Evolutionary conservation across 1,140 invertebrate genomes (phyloP).

Genomic region (Calliopsis andreniformis): DNA sequence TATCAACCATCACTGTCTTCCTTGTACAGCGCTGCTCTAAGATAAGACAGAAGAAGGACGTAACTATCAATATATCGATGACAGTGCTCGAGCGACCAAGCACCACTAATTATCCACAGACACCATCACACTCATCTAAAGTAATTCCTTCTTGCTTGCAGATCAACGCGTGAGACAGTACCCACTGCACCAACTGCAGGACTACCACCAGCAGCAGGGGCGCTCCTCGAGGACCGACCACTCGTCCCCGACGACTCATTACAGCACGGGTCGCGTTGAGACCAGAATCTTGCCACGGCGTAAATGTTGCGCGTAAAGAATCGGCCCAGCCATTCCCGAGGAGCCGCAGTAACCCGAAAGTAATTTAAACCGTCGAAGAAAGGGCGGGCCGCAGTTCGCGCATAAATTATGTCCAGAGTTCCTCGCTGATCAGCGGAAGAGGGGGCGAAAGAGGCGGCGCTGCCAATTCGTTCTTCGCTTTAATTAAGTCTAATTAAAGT

Average conservation of each 20-base stretch:
- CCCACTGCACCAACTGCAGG: constrained; percentile 48
- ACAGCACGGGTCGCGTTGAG: constrained; percentile 67
- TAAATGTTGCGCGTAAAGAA: constrained; percentile 70
- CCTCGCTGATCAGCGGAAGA: neutral
- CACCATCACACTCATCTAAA: neutral
- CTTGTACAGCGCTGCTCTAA: no score
- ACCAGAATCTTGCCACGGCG: constrained; percentile 70
- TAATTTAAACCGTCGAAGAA: constrained; percentile 52
- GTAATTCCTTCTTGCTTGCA: constrained; percentile 56
- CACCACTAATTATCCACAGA: neutral
- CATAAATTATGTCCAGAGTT: constrained; percentile 52
- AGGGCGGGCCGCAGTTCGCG: constrained; percentile 28
- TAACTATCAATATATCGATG: neutral
- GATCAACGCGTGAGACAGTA: constrained; percentile 67
- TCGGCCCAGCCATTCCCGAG: constrained; percentile 10
- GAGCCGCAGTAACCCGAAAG: constrained; percentile 54
- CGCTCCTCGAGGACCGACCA: constrained; percentile 66
- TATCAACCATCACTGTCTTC: no score
- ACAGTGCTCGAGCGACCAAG: neutral
- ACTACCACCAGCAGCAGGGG: constrained; percentile 49
- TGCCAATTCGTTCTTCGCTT: constrained; percentile 34
- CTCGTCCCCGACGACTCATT: constrained; percentile 56
- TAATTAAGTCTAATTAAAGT: constrained; percentile 44
- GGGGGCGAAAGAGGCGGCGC: neutral
- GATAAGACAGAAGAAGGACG: neutral